Percentiles rank a stretch among this genome's conserved stretches.
These are phyloP conservation scores for Cydia fagiglandana DNA, from an alignment of 1,140 invertebrate genomes.

Conservation along the genomic window DNA sequence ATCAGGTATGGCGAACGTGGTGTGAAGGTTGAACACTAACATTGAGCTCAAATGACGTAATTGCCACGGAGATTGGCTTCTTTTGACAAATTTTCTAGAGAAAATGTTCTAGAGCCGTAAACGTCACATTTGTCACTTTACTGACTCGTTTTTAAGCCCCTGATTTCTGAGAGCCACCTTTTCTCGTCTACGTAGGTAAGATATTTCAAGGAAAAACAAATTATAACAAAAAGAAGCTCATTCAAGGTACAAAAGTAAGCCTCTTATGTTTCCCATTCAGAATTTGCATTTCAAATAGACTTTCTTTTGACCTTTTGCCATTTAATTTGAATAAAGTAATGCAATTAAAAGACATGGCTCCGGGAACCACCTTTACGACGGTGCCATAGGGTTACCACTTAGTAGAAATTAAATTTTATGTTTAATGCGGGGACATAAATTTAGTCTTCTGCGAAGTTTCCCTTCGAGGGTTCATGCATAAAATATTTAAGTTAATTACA, in stretches of 20 bases:
- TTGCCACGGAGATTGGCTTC: no score
- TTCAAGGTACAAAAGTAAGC: slow-evolving; percentile 9
- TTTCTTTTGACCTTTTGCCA: slow-evolving; percentile 25
- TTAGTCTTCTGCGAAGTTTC: no score
- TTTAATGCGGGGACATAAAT: neutral
- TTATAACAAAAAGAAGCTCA: neutral
- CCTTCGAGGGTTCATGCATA: no score
- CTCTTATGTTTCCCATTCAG: slow-evolving; percentile 11
- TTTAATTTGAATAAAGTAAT: slow-evolving; percentile 30
- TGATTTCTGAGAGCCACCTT: no score
- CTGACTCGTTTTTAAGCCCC: no score
- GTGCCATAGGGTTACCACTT: neutral
- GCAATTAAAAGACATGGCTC: slow-evolving; percentile 4
- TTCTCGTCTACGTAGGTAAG: neutral
- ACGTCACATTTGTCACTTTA: no score
- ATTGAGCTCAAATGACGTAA: no score
- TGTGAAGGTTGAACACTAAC: no score
- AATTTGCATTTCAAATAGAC: slow-evolving; percentile 23
- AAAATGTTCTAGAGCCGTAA: no score
- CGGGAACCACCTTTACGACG: neutral
- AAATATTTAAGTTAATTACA: no score
- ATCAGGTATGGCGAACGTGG: no score
- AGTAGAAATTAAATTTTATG: neutral
- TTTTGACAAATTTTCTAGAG: no score
- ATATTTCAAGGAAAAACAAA: neutral